Percentiles rank a stretch among this genome's conserved stretches.
These are phyloP conservation scores for Anoncus sp. DNA, from an alignment of 2,888 invertebrate species.

Conservation along the genomic window DNA sequence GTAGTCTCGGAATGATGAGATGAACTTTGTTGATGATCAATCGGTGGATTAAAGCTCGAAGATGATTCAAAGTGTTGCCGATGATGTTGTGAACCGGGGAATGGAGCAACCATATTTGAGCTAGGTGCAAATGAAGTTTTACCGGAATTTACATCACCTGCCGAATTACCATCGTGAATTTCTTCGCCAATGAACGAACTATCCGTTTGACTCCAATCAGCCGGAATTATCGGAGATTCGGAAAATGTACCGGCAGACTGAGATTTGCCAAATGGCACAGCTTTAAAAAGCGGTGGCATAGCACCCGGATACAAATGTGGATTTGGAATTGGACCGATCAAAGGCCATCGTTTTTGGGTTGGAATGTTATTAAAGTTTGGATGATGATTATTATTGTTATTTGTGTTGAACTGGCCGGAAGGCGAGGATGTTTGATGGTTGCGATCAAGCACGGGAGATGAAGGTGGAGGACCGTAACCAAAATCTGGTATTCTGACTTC, in stretches of 20 bases:
- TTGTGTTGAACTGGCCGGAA: slow-evolving; percentile 24
- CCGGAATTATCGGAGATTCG: slow-evolving; percentile 16
- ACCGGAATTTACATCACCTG: neutral
- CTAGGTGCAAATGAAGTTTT: slow-evolving; percentile 21
- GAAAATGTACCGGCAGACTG: slow-evolving; percentile 48
- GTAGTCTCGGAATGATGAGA: slow-evolving; percentile 14
- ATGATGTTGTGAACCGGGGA: slow-evolving; percentile 26
- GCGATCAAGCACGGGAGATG: slow-evolving; percentile 42
- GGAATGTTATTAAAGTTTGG: slow-evolving; percentile 53
- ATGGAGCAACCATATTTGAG: slow-evolving; percentile 5
- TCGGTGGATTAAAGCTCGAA: neutral
- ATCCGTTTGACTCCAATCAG: slow-evolving; percentile 26
- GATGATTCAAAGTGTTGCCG: slow-evolving; percentile 29
- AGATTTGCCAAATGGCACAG: slow-evolving; percentile 71
- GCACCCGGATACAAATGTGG: slow-evolving; percentile 87
- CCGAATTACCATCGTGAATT: slow-evolving; percentile 2
- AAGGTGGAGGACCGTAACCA: slow-evolving; percentile 61
- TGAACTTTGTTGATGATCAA: slow-evolving; percentile 23
- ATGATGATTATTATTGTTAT: slow-evolving; percentile 41
- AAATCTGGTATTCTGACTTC: slow-evolving; percentile 71
- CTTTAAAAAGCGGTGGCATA: slow-evolving; percentile 87
- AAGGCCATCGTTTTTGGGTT: slow-evolving; percentile 48
- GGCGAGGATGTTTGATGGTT: slow-evolving; percentile 37
- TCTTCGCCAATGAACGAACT: slow-evolving; percentile 20
- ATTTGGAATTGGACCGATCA: slow-evolving; percentile 85